A percentile compares a stretch with the other conserved stretches of the same genome.
phyloP scores from a whole-genome alignment of 2,113 vertebrate species.

The Scophthalmus maximus region DNA sequence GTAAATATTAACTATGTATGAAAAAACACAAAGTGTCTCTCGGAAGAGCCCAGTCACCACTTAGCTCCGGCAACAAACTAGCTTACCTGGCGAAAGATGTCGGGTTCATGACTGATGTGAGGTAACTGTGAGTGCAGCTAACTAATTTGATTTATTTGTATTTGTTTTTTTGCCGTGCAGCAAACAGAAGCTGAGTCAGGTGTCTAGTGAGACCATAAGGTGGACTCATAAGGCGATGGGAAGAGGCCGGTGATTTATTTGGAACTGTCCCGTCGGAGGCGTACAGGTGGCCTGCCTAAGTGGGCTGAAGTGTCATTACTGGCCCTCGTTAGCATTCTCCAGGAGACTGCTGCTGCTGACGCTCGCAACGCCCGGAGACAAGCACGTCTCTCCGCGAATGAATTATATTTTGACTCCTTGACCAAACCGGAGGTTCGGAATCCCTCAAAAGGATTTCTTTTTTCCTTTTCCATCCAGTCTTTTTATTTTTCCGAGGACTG shows the following conservation, averaged over 20 bases:
- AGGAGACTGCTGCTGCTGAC: constrained; percentile 3
- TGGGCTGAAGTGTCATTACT: constrained; percentile 20
- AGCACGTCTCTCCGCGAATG: constrained; percentile 21
- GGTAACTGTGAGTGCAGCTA: too few species aligned
- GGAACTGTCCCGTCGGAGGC: constrained; percentile 22
- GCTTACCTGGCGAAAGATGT: too few species aligned
- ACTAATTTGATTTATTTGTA: too few species aligned
- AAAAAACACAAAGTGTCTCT: too few species aligned
- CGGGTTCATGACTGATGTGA: too few species aligned
- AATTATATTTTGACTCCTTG: constrained; percentile 46
- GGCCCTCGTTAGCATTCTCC: constrained; percentile 37
- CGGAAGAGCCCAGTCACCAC: too few species aligned
- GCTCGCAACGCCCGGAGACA: constrained; percentile 27
- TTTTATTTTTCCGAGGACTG: constrained; percentile 9
- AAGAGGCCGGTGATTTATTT: constrained; percentile 29
- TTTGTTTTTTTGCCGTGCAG: too few species aligned
- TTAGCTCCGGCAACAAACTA: too few species aligned
- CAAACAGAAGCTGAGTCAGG: too few species aligned
- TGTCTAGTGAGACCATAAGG: too few species aligned
- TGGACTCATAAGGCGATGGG: too few species aligned
- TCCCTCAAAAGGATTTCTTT: constrained; percentile 24
- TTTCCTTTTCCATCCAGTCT: neutral
- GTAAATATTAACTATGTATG: too few species aligned
- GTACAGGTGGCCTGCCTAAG: constrained; percentile 20
- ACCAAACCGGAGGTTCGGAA: constrained; percentile 24